A percentile compares a stretch with the other conserved stretches of the same genome.
These are phyloP conservation scores for Drosophila atroscutellata DNA, from an alignment of 2,888 invertebrate genomes.

Conservation along the genomic window DNA sequence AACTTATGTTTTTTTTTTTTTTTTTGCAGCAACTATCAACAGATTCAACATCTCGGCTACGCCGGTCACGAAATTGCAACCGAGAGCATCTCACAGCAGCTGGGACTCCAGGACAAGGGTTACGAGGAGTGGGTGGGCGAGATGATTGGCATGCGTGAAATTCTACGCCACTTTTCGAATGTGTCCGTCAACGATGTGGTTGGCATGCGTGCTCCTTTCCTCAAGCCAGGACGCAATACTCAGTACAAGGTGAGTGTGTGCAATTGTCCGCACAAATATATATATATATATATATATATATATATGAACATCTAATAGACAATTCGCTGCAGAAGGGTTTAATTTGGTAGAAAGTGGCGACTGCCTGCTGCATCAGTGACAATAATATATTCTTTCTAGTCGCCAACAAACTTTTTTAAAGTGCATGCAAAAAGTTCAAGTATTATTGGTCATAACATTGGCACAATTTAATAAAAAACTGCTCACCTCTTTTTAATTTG, in stretches of 20 bases:
- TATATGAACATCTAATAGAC: background rate
- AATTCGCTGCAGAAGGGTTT: background rate
- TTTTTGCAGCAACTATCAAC: conserved; percentile 94
- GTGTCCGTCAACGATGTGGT: conserved; percentile 92
- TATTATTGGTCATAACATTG: background rate
- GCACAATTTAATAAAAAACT: background rate
- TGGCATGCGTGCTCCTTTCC: conserved; percentile 94
- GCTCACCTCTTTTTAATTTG: background rate
- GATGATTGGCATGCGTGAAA: conserved; percentile 97
- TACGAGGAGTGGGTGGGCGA: conserved; percentile 97
- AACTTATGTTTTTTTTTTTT: conserved; percentile 2
- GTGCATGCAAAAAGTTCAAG: background rate
- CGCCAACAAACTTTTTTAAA: background rate
- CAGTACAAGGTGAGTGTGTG: conserved; percentile 91
- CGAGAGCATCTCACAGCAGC: conserved; percentile 89
- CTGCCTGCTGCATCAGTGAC: background rate
- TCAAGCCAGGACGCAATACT: conserved; percentile 96
- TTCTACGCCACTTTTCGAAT: conserved; percentile 92
- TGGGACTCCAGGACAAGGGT: conserved; percentile 94
- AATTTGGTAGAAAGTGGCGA: background rate
- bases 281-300: conserved; percentile 1
- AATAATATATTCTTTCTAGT: background rate
- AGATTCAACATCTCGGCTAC: conserved; percentile 94
- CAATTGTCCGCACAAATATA: background rate
- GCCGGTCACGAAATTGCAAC: conserved; percentile 93